Conservation (phyloP, 2,797 vertebrate genomes). For the Alca torda region DNA sequence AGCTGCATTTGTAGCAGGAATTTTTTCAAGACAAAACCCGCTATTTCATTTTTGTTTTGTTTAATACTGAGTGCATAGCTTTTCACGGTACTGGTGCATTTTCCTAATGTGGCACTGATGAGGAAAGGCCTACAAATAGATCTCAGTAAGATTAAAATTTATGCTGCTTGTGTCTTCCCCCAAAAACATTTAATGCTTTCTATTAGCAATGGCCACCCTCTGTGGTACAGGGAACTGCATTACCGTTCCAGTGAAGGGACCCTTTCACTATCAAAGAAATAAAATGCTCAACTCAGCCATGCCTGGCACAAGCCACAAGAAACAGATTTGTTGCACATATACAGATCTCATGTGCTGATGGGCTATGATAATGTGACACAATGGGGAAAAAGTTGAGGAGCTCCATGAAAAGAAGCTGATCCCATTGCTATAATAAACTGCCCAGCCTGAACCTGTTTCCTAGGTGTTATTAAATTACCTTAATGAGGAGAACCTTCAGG, state of each 20-base stretch:
- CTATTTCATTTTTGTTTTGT: not conserved
- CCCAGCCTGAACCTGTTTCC: not conserved
- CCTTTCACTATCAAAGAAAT: not conserved
- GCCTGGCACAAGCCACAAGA: not conserved
- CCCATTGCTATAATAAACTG: not conserved
- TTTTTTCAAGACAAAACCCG: not conserved
- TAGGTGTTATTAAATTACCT: not conserved
- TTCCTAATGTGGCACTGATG: not conserved
- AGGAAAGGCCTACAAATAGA: not conserved
- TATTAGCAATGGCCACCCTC: not conserved
- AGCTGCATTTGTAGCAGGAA: not conserved
- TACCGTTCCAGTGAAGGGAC: not conserved
- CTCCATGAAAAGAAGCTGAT: not conserved
- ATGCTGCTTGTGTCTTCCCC: not conserved
- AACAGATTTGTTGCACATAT: not conserved
- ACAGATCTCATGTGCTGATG: not conserved
- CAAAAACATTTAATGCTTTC: not conserved
- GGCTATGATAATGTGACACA: not conserved
- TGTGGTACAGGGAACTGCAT: rapidly evolving
- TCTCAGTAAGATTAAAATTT: not conserved
- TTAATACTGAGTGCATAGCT: not conserved
- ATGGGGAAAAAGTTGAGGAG: not conserved
- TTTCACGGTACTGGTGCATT: not conserved
- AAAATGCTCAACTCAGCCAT: not conserved
- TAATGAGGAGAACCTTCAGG: not conserved